These are phyloP conservation scores for Poecile montanus DNA, from an alignment of 2,797 vertebrate genomes.

Conservation along the genomic window DNA sequence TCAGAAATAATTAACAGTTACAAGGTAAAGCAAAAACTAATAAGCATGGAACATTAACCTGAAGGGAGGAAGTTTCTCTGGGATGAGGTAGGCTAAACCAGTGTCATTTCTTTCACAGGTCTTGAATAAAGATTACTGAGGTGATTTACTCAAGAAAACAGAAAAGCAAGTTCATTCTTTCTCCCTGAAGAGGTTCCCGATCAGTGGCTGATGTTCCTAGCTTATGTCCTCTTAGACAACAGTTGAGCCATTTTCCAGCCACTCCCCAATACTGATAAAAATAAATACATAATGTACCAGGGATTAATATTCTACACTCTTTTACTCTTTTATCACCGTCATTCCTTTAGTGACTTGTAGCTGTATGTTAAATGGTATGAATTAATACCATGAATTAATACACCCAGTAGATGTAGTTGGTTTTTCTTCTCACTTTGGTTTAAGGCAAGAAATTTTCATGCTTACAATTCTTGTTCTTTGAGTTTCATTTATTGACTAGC, in stretches of 20 bases:
- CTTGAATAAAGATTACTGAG: conserved; percentile 6
- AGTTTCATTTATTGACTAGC: background rate
- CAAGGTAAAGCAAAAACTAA: conserved; percentile 22
- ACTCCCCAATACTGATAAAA: background rate
- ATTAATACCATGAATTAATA: background rate
- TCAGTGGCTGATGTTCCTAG: background rate
- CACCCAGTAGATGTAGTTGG: background rate
- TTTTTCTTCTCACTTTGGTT: background rate
- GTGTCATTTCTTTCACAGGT: background rate
- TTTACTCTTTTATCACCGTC: background rate
- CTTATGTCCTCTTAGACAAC: background rate
- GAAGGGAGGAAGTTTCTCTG: background rate
- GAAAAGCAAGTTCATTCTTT: background rate
- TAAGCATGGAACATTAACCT: conserved; percentile 16
- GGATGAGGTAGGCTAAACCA: background rate
- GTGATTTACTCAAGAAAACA: conserved; percentile 9
- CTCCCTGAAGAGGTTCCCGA: background rate
- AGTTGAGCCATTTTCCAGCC: background rate
- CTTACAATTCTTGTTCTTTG: conserved; percentile 16
- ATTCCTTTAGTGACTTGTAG: background rate
- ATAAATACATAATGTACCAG: background rate
- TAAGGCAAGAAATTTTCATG: background rate
- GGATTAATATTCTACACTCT: background rate
- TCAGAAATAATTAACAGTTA: conserved; percentile 8
- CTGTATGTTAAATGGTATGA: background rate